A percentile compares a stretch with the other conserved stretches of the same genome.
phyloP scores from a whole-genome alignment of 2,888 invertebrate genomes.

The Pristionchus entomophagus region DNA sequence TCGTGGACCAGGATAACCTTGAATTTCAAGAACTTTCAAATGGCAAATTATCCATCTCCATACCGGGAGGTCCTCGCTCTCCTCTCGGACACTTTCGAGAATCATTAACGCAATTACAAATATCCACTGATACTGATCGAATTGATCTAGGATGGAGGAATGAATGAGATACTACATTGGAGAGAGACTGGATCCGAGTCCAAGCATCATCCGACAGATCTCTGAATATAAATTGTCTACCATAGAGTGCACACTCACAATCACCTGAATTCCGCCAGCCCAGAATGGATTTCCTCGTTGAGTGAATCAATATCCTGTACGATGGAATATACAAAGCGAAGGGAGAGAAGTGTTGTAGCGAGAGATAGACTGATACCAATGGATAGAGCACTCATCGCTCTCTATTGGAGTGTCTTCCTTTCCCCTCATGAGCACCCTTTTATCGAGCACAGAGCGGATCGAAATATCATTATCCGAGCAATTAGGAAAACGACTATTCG shows the following conservation, averaged over 20 bases:
- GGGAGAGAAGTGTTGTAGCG: not conserved
- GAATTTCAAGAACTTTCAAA: too few relatives aligned
- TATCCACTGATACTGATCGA: not conserved
- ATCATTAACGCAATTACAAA: slow-evolving; percentile 34
- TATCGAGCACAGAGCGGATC: slow-evolving; percentile 8
- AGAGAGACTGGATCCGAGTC: not conserved
- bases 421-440: not conserved
- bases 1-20: not conserved
- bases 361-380: not conserved
- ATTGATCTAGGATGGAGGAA: not conserved
- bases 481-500: not conserved
- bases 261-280: slow-evolving; percentile 30
- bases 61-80: slow-evolving; percentile 34
- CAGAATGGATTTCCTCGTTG: slow-evolving; percentile 24
- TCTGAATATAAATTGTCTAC: not conserved
- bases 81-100: slow-evolving; percentile 11
- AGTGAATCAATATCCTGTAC: slow-evolving; percentile 21
- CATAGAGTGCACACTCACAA: not conserved
- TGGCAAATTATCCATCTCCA: too few relatives aligned
- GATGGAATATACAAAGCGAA: not conserved
- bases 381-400: slow-evolving; percentile 4
- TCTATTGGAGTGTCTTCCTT: not conserved
- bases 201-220: slow-evolving; percentile 27
- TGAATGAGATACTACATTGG: not conserved
- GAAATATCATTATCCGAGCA: slow-evolving; percentile 22